Evolutionary conservation across 1,140 invertebrate species (phyloP), one percentile per base, ranked within the genome.

Genomic region (Drosophila eugracilis): DNA sequence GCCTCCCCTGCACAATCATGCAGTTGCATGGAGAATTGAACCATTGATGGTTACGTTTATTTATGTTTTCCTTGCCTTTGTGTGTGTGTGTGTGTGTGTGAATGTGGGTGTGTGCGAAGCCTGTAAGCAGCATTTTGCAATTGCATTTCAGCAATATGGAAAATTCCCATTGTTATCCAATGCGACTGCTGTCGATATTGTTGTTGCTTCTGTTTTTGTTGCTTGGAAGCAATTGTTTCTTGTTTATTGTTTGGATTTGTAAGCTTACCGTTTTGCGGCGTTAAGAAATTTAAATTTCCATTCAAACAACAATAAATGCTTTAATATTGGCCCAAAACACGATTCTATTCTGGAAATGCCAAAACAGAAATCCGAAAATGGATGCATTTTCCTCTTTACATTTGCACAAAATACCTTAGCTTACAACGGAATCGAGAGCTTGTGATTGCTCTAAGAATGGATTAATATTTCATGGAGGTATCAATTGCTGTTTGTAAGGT

Each of bases 201-300:
- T 63, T 75, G 47, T 72, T 66, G 57, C 50, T 41, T 50, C 6
- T 63, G 48, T 76, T 42, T 49, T 71, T 57, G 26, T 19, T 77
- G 65, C 47, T 58, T 44, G 14, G 39, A 14, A 37, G 44, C 54
- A 71, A 75, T 85, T 83, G 63, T 85, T 80, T 71, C 65, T 72
- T 85, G 72, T 85, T 84, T 84, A 84, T 85, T 84, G 80, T 75
- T 79, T 79, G 75, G 59, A 72, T 80, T 85, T 79, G 71, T 47
- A 66, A 75, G 67, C 54, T 52, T 75, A 54, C 50, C 54, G 49
- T 78, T 50, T 73, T 65, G 47, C 15, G 34, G 39, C 65, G 19
- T 26, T 60, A 44, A 47, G 49, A 72, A 78, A 59, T 63, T 45
- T 76, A 48, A 37, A 19, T 50, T 63, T 49, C 7, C 28, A 54